Evolutionary conservation across 2,113 vertebrate species (phyloP).

Genomic region (Cyphomyrus plagiostoma): DNA sequence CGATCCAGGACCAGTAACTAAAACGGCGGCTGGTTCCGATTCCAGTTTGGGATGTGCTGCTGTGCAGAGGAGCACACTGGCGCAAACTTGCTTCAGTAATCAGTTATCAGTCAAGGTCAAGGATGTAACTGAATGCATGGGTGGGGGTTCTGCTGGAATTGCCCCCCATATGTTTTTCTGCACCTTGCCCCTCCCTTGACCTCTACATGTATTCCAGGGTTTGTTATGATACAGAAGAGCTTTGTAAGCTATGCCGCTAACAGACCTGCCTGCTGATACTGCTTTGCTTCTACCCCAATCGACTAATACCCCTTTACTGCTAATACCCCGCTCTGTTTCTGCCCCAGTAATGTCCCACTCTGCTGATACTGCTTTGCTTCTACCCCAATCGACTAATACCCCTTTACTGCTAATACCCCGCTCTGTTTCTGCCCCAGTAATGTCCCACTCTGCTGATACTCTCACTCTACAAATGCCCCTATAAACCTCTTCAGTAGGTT

Average conservation of each 20-base stretch:
- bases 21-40: not conserved
- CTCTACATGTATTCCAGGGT: not conserved
- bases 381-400: not conserved
- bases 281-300: not conserved
- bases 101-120: not conserved
- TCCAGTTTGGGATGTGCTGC: too few species aligned
- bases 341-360: not conserved
- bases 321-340: not conserved
- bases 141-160: not conserved
- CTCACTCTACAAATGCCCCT: not conserved
- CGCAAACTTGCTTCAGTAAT: not conserved
- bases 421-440: not conserved
- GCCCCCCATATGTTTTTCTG: not conserved
- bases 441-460: not conserved
- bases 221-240: not conserved
- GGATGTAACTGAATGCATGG: not conserved
- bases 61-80: not conserved
- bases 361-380: not conserved
- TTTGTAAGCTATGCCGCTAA: not conserved
- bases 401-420: not conserved
- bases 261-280: not conserved
- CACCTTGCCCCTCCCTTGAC: conserved; percentile 21
- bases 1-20: not conserved
- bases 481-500: not conserved
- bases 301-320: not conserved